phyloP scores from a whole-genome alignment of 2,113 vertebrate genomes.

The Phylloscopus whistleri region DNA sequence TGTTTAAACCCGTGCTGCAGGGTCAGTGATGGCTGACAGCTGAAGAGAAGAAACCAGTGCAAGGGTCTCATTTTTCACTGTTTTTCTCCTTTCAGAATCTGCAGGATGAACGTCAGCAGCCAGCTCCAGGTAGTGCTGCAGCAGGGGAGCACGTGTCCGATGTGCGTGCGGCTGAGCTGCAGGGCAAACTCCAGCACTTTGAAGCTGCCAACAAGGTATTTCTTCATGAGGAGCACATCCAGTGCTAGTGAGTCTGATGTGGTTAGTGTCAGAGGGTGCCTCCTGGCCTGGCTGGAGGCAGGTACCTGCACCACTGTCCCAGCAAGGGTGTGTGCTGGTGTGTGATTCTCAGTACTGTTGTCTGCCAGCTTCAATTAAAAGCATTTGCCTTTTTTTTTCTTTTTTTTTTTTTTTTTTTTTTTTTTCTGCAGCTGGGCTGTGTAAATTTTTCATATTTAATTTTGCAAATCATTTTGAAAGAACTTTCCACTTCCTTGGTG shows the following conservation, averaged over 20 bases:
- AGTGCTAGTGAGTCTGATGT: neutral
- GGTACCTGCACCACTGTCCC: neutral
- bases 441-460: neutral
- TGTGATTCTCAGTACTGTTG: neutral
- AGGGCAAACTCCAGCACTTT: slow-evolving; percentile 79
- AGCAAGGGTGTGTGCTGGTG: neutral
- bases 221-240: neutral
- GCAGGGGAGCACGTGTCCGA: slow-evolving; percentile 61
- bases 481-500: neutral
- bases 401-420: neutral
- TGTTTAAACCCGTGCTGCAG: neutral
- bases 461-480: neutral
- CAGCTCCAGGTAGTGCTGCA: slow-evolving; percentile 54
- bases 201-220: slow-evolving; percentile 85
- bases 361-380: neutral
- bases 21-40: neutral
- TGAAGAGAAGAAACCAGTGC: neutral
- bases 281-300: neutral
- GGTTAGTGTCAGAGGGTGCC: neutral
- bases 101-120: slow-evolving; percentile 49
- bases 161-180: slow-evolving; percentile 74
- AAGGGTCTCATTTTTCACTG: neutral
- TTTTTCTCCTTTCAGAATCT: neutral
- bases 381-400: neutral
- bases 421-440: neutral